Base-by-base conservation (phyloP, 2,888 invertebrate species). In the Nyleta sp. region DNA sequence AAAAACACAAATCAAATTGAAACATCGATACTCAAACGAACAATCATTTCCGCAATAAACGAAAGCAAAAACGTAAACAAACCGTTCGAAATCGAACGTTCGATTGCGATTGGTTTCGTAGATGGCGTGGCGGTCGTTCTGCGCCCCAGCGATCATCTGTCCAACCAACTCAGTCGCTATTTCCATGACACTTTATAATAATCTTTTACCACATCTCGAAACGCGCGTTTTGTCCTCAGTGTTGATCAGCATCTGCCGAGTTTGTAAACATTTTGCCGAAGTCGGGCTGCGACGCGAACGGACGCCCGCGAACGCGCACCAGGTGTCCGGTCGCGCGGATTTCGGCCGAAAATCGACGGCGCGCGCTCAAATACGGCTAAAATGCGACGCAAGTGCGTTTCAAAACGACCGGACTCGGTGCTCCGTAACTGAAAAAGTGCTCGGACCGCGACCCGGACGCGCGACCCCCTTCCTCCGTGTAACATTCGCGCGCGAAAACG, bases 221-320 rank as follows among this genome's bases (percentile, higher is more conserved):
- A 40, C 50, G 64, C 64, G 64, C 64, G 24, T 64, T 50, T 64
- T 46, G 48, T 48, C 17, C 20, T 31, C 35, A 48, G 33, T 62
- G 65, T 52, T 65, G 28, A 65, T 52, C 38, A 65, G 53, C 44
- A 67, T 55, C 22, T 67, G 53, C 44, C 53, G 44, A 65, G 18
- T 44, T 44, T 55, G 53, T 67, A 67, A 67, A 67, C 65, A 67
- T 22, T 55, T 33, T 6, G 24, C 20, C 10, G 10, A 59, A 44
- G n/a, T 22, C 31, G 18, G 6, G 11, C 18, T n/a, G 24, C 18
- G 7, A 6, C 28, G 31, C 31, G 10, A 50, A 13, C 13, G 15
- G n/a, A 42, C 15, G 17, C n/a, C 3, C n/a, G 31, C 3, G 10
- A 17, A 24, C 50, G 28, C 17, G 52, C 10, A 13, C n/a, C n/a